These are phyloP conservation scores for Sinhomidia bicolor DNA, from an alignment of 2,888 invertebrate genomes.

Conservation along the genomic window DNA sequence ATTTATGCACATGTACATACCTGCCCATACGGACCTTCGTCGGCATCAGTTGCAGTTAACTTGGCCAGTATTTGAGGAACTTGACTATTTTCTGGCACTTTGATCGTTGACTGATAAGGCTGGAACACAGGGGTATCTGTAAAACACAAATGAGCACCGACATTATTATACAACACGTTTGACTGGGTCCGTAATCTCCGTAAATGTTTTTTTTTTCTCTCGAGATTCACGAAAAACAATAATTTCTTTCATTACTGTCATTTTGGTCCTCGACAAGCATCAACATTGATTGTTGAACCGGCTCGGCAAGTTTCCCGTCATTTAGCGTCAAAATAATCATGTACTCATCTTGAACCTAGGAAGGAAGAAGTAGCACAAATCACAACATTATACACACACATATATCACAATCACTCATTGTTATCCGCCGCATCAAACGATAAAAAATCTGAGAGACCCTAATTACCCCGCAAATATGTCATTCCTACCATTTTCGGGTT, in stretches of 20 bases:
- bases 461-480: constrained; percentile 14
- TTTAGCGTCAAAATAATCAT: constrained; percentile 93
- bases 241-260: constrained; percentile 73
- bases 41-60: constrained; percentile 93
- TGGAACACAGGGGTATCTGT: constrained; percentile 87
- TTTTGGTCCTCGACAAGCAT: constrained; percentile 92
- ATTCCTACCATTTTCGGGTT: constrained; percentile 17
- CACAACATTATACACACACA: neutral
- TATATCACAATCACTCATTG: neutral
- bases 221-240: neutral
- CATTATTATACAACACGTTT: neutral
- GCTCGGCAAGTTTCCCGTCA: constrained; percentile 92
- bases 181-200: too few relatives aligned
- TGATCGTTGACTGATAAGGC: constrained; percentile 91
- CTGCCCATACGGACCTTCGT: constrained; percentile 96
- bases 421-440: neutral
- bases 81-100: constrained; percentile 89
- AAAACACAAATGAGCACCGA: neutral
- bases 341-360: constrained; percentile 92
- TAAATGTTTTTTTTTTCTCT: neutral
- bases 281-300: constrained; percentile 93
- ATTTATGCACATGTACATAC: constrained; percentile 82
- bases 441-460: neutral
- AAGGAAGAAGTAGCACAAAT: constrained; percentile 74
- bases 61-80: constrained; percentile 88